Evolutionary conservation across 1,140 invertebrate species (phyloP), one percentile per base, ranked within the genome.

Genomic region (Drosophila ercepeae): DNA sequence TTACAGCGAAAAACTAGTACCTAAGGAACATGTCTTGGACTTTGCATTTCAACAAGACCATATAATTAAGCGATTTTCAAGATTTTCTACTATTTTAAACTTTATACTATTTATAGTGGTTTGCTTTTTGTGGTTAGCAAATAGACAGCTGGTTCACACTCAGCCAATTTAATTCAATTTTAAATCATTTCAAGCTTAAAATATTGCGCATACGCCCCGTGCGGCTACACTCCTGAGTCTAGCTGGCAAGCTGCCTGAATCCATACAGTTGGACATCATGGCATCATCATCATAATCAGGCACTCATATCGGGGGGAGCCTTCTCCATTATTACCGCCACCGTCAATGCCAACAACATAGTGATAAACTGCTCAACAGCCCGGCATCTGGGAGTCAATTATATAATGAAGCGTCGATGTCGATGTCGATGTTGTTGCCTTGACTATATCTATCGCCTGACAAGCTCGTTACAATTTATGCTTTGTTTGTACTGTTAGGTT

Each of bases 391-490:
- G 27, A 74, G 71, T 74, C 71, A 74, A 74, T 74, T 74, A 74
- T 65, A 74, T 74, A 73, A 63, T 61, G 67, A 63, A 50, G 59
- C 46, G 34, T 54, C 48, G 58, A 25, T 45, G 46, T 18, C 48
- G 48, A 32, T 23, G 46, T 57, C 7, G 32, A 48, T 29, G 42
- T 48, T 69, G 34, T 60, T 46, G 52, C 11, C 36, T 16, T 29
- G 70, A 29, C 67, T 45, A 36, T 57, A 55, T 45, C 39, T 49
- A 55, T 44, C 39, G 58, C 59, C 36, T 55, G 70, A 73, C 70
- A 73, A 64, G 70, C 70, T 73, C 69, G 70, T 73, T 73, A 73
- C 46, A 73, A 73, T 73, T 73, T 73, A 73, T 74, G 58, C 49
- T 64, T 73, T 74, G 70, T 73, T 74, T 73, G 70, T 49, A 49